phyloP scores from a whole-genome alignment of 2,888 invertebrate species.

The Buathra laborator region DNA sequence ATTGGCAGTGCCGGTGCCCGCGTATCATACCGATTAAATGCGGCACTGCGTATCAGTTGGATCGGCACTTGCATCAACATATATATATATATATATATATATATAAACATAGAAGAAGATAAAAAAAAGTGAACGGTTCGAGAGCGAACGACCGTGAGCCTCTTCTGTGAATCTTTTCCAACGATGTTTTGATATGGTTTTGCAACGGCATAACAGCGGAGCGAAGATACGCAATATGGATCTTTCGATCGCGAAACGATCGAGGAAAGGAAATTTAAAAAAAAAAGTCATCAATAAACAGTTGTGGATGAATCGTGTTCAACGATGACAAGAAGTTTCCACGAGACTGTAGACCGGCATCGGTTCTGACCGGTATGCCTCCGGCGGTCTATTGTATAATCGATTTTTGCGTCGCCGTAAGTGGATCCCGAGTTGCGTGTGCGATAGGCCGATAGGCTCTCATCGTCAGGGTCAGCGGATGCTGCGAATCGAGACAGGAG shows the following conservation, averaged over 20 bases:
- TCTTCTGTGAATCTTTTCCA: conserved; percentile 34
- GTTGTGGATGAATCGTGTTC: not conserved
- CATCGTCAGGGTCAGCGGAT: conserved; percentile 58
- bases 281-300: conserved; percentile 14
- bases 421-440: not conserved
- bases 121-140: conserved; percentile 55
- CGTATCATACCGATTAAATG: conserved; percentile 15
- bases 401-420: conserved; percentile 59
- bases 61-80: conserved; percentile 48
- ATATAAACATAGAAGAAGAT: conserved; percentile 6
- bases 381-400: conserved; percentile 59
- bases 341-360: conserved; percentile 22
- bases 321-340: not conserved
- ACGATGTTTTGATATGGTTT: conserved; percentile 47
- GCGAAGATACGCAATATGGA: not conserved
- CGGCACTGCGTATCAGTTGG: conserved; percentile 30
- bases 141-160: conserved; percentile 58
- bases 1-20: not conserved
- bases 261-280: not conserved
- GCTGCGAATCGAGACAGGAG: conserved; percentile 29
- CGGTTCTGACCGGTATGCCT: conserved; percentile 31
- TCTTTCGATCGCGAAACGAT: not conserved
- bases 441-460: conserved; percentile 25
- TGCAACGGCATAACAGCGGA: conserved; percentile 28
- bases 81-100: too few relatives aligned